Conservation (phyloP, 2,888 invertebrate genomes). For the Synergus itoensis region DNA sequence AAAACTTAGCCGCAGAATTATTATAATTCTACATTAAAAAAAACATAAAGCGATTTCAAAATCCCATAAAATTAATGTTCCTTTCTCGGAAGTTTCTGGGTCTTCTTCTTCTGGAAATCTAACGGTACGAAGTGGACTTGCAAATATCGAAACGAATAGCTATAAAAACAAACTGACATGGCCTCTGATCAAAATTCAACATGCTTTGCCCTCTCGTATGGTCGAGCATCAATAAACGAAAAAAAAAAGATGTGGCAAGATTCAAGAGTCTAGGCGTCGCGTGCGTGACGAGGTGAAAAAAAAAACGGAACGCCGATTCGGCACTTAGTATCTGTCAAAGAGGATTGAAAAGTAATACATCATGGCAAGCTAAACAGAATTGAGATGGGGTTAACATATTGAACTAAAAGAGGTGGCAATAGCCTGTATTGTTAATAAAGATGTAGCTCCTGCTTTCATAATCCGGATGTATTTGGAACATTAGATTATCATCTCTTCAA, state of each 20-base stretch:
- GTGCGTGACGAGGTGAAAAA: conserved; percentile 22
- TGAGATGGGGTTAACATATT: not conserved
- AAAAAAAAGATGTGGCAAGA: not conserved
- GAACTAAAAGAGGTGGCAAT: conserved; percentile 17
- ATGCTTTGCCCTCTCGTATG: conserved; percentile 20
- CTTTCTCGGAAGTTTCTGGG: not conserved
- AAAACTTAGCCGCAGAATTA: not conserved
- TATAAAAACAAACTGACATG: conserved; percentile 18
- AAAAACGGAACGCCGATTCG: not conserved
- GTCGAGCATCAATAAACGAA: conserved; percentile 10
- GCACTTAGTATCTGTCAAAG: conserved; percentile 11
- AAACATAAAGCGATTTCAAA: not conserved
- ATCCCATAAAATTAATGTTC: not conserved
- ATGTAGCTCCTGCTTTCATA: not conserved
- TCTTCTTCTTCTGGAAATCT: conserved; percentile 4
- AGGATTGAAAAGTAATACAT: conserved; percentile 9
- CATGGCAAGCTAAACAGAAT: not conserved
- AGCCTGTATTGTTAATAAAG: not conserved
- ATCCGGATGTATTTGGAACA: not conserved
- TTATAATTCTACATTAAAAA: no score
- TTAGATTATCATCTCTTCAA: not conserved
- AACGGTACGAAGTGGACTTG: not conserved
- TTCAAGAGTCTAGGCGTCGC: not conserved
- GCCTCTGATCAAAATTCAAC: conserved; percentile 20
- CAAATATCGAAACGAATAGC: not conserved